Evolutionary conservation across 2,888 invertebrate genomes (phyloP), one percentile per base, ranked within the genome.

Genomic region (Calameuta filiformis): DNA sequence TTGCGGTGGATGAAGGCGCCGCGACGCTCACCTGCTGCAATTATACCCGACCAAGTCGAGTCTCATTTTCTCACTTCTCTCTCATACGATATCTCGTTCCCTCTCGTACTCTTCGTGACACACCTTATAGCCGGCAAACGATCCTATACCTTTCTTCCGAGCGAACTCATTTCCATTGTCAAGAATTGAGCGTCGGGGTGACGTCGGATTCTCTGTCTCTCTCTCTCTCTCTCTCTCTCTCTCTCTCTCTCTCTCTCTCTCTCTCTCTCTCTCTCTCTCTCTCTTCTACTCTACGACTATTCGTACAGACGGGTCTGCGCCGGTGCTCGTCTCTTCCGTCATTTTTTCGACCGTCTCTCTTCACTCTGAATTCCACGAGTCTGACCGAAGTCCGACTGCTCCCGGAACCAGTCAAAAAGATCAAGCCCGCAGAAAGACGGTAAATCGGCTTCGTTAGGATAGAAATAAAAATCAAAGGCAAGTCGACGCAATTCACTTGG

Each of bases 41-140:
- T 56, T 56, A 71, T 71, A 23, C 6, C 71, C 71, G 71, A 71
- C 71, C 71, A 71, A 30, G 31, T 23, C 56, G 56, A 76, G 76
- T 77, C 73, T 35, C 69, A n/a, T 73, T 74, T 56, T 56, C 68
- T 68, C 78, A n/a, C n/a, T 75, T 73, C 37, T 34, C 73, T 69
- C 68, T 35, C 68, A 37, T 56, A 33, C 76, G 12, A 35, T 35
- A 15, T 35, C 34, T 56, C 75, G 33, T 2, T 40, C 68, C 77
- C 69, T 71, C 68, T 35, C 69, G 34, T 56, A 12, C 73, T 76
- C 76, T 37, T 71, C 68, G 4, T 69, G 4, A 23, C 23, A 56
- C 23, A 56, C 56, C 56, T 23, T 56, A 56, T 23, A 56, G 23
- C 56, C 23, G 56, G 40, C 56, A 56, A 56, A 23, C 23, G 23